A percentile compares a stretch with the other conserved stretches of the same genome.
These are phyloP conservation scores for Crotalus horridus DNA, from an alignment of 2,113 vertebrate species.

Conservation along the genomic window DNA sequence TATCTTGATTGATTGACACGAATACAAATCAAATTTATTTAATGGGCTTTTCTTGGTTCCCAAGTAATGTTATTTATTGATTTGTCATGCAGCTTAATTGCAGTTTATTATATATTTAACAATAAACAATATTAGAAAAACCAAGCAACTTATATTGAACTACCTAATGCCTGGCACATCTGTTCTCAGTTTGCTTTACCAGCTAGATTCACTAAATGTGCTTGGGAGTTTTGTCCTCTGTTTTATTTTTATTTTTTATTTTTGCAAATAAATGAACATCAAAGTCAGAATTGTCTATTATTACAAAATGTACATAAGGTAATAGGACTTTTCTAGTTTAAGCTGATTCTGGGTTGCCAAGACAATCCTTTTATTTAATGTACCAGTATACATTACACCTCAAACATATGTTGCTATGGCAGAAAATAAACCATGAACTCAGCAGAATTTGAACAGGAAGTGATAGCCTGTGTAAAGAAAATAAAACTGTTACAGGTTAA, in stretches of 20 bases:
- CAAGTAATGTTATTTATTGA: background rate
- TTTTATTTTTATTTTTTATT: background rate
- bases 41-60: background rate
- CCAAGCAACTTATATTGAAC: background rate
- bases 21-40: background rate
- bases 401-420: background rate
- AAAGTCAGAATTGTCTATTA: background rate
- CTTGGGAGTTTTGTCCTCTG: background rate
- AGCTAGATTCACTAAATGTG: background rate
- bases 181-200: background rate
- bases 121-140: background rate
- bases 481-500: background rate
- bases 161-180: background rate
- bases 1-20: background rate
- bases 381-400: background rate
- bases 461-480: background rate
- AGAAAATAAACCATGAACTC: conserved; percentile 13
- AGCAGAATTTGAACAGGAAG: conserved; percentile 5
- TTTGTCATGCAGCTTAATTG: background rate
- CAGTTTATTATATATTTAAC: background rate
- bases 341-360: background rate
- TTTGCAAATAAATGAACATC: background rate
- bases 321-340: background rate
- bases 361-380: background rate
- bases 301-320: background rate